A percentile compares a stretch with the other conserved stretches of the same genome.
These are phyloP conservation scores for Megaleporinus macrocephalus DNA, from an alignment of 2,113 vertebrate species.

Conservation along the genomic window DNA sequence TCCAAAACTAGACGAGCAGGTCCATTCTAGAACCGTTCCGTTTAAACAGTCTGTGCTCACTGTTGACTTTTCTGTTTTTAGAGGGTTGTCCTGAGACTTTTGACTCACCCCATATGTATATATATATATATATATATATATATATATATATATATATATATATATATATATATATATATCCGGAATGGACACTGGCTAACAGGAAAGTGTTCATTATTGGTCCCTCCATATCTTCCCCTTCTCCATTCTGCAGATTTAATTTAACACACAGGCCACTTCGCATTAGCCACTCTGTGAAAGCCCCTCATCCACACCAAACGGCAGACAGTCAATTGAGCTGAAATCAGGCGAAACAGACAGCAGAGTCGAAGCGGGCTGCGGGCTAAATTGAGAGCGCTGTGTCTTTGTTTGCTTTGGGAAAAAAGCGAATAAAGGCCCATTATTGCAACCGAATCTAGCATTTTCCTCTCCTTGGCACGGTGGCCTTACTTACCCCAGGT, in stretches of 20 bases:
- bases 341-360: slow-evolving; percentile 25
- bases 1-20: no score
- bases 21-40: no score
- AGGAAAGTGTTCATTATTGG: background rate
- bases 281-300: slow-evolving; percentile 22
- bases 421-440: slow-evolving; percentile 10
- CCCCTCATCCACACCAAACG: background rate
- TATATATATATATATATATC: no score
- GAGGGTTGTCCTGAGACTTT: no score
- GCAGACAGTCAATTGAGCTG: slow-evolving; percentile 24
- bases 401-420: slow-evolving; percentile 41
- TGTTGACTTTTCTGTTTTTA: no score
- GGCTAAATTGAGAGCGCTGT: slow-evolving; percentile 9
- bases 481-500: background rate
- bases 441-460: slow-evolving; percentile 4
- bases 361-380: background rate
- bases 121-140: no score
- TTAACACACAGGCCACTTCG: slow-evolving; percentile 37
- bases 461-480: background rate
- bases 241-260: slow-evolving; percentile 22
- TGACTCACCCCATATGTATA: no score
- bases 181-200: slow-evolving; percentile 2
- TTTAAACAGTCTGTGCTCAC: no score
- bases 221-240: slow-evolving; percentile 11
- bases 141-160: no score